These are phyloP conservation scores for Paracentrotus lividus DNA, from an alignment of 53 echinoderm and acorn worm genomes.

Conservation along the genomic window DNA sequence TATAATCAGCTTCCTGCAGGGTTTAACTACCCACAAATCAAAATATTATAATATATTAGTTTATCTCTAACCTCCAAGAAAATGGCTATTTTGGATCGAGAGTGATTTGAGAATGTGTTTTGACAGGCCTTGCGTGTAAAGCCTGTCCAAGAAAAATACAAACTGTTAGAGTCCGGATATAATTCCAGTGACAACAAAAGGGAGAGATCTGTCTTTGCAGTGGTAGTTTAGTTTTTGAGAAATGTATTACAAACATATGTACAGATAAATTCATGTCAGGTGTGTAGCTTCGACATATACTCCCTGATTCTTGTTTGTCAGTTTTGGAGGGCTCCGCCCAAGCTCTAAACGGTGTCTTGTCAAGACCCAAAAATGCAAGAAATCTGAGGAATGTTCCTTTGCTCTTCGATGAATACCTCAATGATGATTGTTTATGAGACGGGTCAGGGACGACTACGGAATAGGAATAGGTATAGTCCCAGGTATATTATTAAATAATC, in stretches of 20 bases:
- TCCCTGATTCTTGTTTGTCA: conserved; percentile 34
- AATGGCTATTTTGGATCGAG: conserved; percentile 57
- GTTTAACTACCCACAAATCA: conserved; percentile 48
- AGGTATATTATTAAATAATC: neutral
- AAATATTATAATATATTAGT: conserved; percentile 46
- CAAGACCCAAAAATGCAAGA: conserved; percentile 2
- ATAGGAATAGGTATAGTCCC: neutral
- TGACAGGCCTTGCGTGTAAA: conserved; percentile 61
- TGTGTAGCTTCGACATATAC: conserved; percentile 10
- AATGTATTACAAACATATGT: conserved; percentile 55
- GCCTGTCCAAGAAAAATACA: conserved; percentile 47
- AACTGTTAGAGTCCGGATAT: conserved; percentile 47
- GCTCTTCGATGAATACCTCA: conserved; percentile 16
- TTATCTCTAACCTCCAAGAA: conserved; percentile 6
- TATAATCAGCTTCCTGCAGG: conserved; percentile 53
- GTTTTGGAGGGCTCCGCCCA: conserved; percentile 45
- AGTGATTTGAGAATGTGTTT: conserved; percentile 65
- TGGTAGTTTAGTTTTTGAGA: conserved; percentile 44
- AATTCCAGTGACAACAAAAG: conserved; percentile 45
- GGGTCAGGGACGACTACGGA: conserved; percentile 32
- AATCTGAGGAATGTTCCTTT: conserved; percentile 39
- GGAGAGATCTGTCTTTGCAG: conserved; percentile 34
- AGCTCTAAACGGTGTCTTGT: conserved; percentile 21
- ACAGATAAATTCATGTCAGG: conserved; percentile 53
- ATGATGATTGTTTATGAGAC: conserved; percentile 33